These are phyloP conservation scores for Takifugu bimaculatus DNA, from an alignment of 2,113 vertebrate species.

Conservation along the genomic window DNA sequence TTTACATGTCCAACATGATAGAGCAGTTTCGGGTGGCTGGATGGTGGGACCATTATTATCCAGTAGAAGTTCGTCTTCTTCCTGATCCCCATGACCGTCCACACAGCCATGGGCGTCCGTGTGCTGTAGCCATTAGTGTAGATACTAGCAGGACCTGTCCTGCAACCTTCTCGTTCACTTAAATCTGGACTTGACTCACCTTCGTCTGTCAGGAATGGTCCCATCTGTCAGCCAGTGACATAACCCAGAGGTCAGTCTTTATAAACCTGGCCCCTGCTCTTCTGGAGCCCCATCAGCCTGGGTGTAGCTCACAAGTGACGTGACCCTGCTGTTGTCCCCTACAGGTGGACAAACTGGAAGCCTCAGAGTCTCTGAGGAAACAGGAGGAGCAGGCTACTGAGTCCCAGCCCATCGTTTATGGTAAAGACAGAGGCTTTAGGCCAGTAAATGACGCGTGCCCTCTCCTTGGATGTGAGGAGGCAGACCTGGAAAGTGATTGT, in stretches of 20 bases:
- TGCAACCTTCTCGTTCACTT: conserved; percentile 30
- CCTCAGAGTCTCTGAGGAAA: conserved; percentile 97
- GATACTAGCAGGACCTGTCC: conserved; percentile 28
- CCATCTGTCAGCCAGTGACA: conserved; percentile 77
- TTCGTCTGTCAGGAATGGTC: conserved; percentile 76
- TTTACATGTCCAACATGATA: conserved; percentile 33
- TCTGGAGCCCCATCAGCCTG: conserved; percentile 19
- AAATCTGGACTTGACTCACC: conserved; percentile 73
- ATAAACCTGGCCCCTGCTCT: conserved; percentile 46
- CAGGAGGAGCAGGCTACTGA: conserved; percentile 98
- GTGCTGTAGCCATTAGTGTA: conserved; percentile 29
- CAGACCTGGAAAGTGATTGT: not conserved
- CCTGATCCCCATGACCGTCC: conserved; percentile 33
- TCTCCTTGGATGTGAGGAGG: not conserved
- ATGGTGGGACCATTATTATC: conserved; percentile 76
- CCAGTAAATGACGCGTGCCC: too few species aligned
- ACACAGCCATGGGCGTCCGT: conserved; percentile 13
- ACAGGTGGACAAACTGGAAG: conserved; percentile 97
- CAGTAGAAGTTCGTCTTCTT: conserved; percentile 41
- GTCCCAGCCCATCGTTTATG: conserved; percentile 98
- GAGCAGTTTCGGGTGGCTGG: conserved; percentile 67
- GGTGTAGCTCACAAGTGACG: not conserved
- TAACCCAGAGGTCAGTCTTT: conserved; percentile 73
- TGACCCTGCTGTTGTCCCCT: conserved; percentile 29
- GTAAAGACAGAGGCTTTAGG: conserved; percentile 66